These are phyloP conservation scores for Rattus rattus DNA, from an alignment of 2,113 vertebrate genomes.

Conservation along the genomic window DNA sequence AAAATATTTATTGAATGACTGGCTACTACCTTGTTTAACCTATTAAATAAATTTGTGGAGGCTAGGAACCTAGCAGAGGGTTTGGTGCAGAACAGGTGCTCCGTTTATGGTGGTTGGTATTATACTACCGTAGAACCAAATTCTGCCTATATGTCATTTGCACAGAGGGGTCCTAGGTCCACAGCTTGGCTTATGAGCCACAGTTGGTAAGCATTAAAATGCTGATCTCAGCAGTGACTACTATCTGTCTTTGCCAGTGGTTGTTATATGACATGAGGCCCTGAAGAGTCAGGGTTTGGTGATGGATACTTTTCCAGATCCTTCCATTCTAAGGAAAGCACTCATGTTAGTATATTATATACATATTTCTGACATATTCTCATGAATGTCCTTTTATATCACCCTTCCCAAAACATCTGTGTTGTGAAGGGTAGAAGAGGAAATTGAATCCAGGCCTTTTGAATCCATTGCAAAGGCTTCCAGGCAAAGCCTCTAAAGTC, in stretches of 20 bases:
- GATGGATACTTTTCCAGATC: background rate
- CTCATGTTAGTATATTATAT: background rate
- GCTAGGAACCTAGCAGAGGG: slow-evolving; percentile 45
- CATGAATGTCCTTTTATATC: background rate
- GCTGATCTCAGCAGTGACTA: background rate
- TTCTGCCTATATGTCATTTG: background rate
- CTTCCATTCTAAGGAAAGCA: background rate
- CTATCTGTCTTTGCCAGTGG: background rate
- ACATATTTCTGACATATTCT: background rate
- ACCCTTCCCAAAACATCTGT: background rate
- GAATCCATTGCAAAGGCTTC: background rate
- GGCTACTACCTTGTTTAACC: background rate
- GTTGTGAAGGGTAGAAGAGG: background rate
- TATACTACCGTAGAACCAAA: slow-evolving; percentile 7
- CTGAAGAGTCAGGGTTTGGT: background rate
- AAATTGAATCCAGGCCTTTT: background rate
- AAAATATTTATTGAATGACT: slow-evolving; percentile 43
- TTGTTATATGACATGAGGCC: no score
- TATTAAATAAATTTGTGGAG: slow-evolving; percentile 33
- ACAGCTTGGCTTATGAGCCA: background rate
- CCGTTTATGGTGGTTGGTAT: background rate
- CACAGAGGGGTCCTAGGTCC: background rate
- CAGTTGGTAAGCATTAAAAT: background rate
- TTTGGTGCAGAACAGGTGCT: background rate
- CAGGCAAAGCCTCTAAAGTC: background rate